A percentile compares a stretch with the other conserved stretches of the same genome.
These are phyloP conservation scores for Eledona agricola DNA, from an alignment of 2,888 invertebrate species.

Conservation along the genomic window DNA sequence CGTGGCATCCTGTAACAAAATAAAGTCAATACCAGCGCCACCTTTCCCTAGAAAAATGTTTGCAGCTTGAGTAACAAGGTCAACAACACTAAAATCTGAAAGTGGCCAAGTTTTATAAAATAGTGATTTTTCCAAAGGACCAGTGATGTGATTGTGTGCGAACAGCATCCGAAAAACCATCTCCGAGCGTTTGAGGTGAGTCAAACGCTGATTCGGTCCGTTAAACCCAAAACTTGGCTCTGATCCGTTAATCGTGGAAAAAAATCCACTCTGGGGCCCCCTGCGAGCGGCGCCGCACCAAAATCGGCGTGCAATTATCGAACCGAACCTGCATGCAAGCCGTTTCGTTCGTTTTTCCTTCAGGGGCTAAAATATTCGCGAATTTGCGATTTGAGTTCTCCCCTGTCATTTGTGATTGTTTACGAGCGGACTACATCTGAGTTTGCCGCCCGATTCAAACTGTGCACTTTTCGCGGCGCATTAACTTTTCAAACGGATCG, in stretches of 20 bases:
- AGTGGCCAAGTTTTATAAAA: slow-evolving; percentile 45
- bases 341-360: not conserved
- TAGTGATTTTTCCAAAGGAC: slow-evolving; percentile 36
- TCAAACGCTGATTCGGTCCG: not conserved
- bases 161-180: slow-evolving; percentile 1
- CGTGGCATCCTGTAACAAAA: slow-evolving; percentile 11
- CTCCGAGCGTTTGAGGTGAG: slow-evolving; percentile 12
- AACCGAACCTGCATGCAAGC: not conserved
- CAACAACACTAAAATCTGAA: slow-evolving; percentile 57
- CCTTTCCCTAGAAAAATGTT: slow-evolving; percentile 52
- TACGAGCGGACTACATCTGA: slow-evolving; percentile 55
- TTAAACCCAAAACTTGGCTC: slow-evolving; percentile 11
- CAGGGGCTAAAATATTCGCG: slow-evolving; percentile 1
- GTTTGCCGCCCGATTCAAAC: slow-evolving; percentile 54
- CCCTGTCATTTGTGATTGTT: slow-evolving; percentile 58
- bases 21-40: slow-evolving; percentile 39
- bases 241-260: slow-evolving; percentile 21
- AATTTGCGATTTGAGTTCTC: slow-evolving; percentile 38
- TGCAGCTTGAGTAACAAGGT: slow-evolving; percentile 63
- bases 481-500: no score
- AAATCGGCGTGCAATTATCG: not conserved
- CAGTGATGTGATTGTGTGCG: slow-evolving; percentile 47
- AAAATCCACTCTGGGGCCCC: slow-evolving; percentile 15
- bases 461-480: no score
- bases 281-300: not conserved